Conservation (phyloP, 2,888 invertebrate genomes). For the Heteromurus nitidus region DNA sequence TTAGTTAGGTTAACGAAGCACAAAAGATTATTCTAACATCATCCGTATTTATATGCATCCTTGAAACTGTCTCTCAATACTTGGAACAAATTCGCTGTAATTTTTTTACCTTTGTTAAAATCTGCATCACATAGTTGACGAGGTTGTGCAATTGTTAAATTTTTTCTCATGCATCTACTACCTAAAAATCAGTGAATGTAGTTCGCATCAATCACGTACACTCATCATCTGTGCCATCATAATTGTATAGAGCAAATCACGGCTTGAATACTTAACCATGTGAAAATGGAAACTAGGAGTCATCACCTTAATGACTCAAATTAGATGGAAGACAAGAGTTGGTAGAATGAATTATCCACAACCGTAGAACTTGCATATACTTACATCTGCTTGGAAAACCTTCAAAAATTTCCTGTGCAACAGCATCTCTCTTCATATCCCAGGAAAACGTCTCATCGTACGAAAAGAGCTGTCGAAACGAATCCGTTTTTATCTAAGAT, state of each 20-base stretch:
- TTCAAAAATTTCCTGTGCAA: no score
- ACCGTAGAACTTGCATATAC: no score
- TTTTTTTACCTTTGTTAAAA: no score
- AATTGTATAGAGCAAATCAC: slow-evolving; percentile 18
- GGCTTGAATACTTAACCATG: slow-evolving; percentile 55
- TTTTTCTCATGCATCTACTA: background rate
- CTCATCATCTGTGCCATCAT: slow-evolving; percentile 17
- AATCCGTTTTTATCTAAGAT: slow-evolving; percentile 49
- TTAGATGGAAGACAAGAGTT: slow-evolving; percentile 52
- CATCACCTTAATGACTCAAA: slow-evolving; percentile 62
- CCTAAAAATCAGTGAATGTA: no score
- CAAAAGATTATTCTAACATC: slow-evolving; percentile 57
- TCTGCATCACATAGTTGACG: no score
- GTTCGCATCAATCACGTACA: background rate
- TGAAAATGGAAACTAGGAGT: slow-evolving; percentile 51
- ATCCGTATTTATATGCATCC: no score
- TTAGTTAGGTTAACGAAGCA: slow-evolving; percentile 72
- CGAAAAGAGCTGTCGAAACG: background rate
- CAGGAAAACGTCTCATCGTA: background rate
- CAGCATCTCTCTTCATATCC: no score
- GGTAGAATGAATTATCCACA: slow-evolving; percentile 18
- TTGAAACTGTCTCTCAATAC: no score
- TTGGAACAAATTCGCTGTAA: no score
- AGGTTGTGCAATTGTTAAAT: no score
- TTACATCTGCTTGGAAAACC: no score